Evolutionary conservation across 1,140 invertebrate genomes (phyloP), one percentile per base, ranked within the genome.

Genomic region (Camponotus pennsylvanicus): DNA sequence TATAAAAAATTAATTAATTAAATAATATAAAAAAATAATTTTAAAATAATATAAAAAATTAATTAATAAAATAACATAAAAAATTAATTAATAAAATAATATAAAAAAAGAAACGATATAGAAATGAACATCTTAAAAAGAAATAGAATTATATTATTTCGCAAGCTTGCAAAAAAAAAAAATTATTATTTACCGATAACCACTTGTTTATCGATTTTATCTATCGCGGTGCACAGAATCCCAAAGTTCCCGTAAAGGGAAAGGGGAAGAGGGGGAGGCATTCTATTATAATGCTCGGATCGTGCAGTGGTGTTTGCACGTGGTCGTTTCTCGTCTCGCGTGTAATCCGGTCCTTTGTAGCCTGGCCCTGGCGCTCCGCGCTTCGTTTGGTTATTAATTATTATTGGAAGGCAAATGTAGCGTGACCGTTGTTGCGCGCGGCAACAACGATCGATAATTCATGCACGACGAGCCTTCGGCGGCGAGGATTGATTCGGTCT

Each of bases 361-460:
- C 57, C 85, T 85, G 86, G 75, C 86, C 86, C 69, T 86, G 77
- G 71, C 67, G 76, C 88, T 88, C 88, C 86, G 86, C 73, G 86
- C 73, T 92, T 87, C 86, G 80, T 73, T 92, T 91, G 88, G 93
- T 93, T 92, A 94, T 94, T 93, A 95, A 94, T 94, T 94, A 94
- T 93, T 93, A 94, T 93, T 90, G 90, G 91, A 86, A 88, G 93
- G 90, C 85, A 92, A 91, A 86, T 89, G 91, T 92, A 89, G 89
- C 87, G 86, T 92, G 90, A 89, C 88, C 80, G 76, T 73, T 88
- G 85, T 70, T 87, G 86, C 55, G 70, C 49, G 76, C 70, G 40
- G 69, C 27, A 45, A 34, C 70, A 45, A 34, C 75, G 86, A 91
- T 92, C 92, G 91, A 93, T 93, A 93, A 92, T 91, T 89, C 92